Percentiles rank a stretch among this genome's conserved stretches.
phyloP scores from a whole-genome alignment of 2,888 invertebrate species.

The Brachyptera putata region DNA sequence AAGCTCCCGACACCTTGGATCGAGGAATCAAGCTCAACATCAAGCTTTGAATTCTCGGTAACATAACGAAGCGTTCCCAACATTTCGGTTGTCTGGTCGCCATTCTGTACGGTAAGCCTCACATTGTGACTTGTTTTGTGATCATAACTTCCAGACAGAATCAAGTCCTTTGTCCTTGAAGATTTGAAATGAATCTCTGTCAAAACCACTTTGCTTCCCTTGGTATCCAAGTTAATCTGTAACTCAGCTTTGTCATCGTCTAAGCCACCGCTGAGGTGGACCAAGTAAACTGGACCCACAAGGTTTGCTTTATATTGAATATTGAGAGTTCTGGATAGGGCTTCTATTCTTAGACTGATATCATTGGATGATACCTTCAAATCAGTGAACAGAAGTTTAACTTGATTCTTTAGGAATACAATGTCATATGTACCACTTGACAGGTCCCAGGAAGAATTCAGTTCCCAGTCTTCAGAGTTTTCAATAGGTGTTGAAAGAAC shows the following conservation, averaged over 20 bases:
- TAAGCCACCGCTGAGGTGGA: background rate
- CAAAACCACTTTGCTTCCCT: conserved; percentile 28
- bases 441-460: background rate
- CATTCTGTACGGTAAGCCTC: conserved; percentile 14
- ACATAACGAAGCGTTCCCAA: conserved; percentile 21
- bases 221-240: conserved; percentile 29
- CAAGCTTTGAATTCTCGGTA: conserved; percentile 15
- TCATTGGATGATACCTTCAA: background rate
- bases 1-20: conserved; percentile 25
- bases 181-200: conserved; percentile 30
- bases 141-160: conserved; percentile 30
- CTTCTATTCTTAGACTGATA: conserved; percentile 26
- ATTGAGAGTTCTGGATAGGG: too few species aligned
- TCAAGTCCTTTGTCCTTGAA: conserved; percentile 34
- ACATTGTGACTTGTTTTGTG: conserved; percentile 23
- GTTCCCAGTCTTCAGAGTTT: background rate
- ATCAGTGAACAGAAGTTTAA: background rate
- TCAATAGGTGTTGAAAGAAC: background rate
- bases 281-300: background rate
- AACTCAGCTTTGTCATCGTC: conserved; percentile 31
- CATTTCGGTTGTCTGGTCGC: conserved; percentile 18
- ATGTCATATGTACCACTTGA: background rate
- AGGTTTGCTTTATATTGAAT: conserved; percentile 30
- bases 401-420: background rate
- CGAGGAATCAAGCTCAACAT: conserved; percentile 26